These are phyloP conservation scores for Aquatica leii DNA, from an alignment of 2,888 invertebrate species.

Conservation along the genomic window DNA sequence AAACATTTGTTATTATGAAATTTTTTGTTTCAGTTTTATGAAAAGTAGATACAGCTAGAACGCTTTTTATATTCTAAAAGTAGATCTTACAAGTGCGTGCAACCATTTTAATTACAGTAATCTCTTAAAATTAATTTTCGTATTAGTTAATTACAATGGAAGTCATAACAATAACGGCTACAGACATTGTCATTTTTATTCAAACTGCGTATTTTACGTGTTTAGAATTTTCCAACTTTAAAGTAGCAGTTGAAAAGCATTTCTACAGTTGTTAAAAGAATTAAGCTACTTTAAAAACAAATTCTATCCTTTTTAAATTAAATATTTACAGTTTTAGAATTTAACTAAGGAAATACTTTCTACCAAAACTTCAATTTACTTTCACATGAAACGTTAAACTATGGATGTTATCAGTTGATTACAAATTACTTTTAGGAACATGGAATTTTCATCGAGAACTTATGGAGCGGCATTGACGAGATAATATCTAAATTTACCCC, in stretches of 20 bases:
- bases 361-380: background rate
- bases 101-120: background rate
- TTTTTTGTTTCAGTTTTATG: background rate
- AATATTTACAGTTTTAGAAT: constrained; percentile 14
- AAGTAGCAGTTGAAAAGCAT: constrained; percentile 26
- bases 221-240: constrained; percentile 16
- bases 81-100: background rate
- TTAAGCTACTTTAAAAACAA: constrained; percentile 20
- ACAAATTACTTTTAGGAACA: constrained; percentile 30
- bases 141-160: constrained; percentile 22
- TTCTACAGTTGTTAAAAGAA: constrained; percentile 14
- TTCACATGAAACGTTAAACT: background rate
- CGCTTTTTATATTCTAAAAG: too few species aligned
- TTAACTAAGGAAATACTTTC: background rate
- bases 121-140: constrained; percentile 8
- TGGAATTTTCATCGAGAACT: constrained; percentile 38
- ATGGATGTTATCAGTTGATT: constrained; percentile 21
- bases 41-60: background rate
- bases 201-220: constrained; percentile 27
- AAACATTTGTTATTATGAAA: background rate
- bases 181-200: constrained; percentile 21
- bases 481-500: constrained; percentile 48
- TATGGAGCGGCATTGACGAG: constrained; percentile 41
- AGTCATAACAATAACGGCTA: constrained; percentile 25
- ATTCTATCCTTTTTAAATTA: constrained; percentile 2